Percentiles rank a stretch among this genome's conserved stretches.
Conservation (phyloP, 2,113 vertebrate genomes). For the Sinocyclocheilus anshuiensis region DNA sequence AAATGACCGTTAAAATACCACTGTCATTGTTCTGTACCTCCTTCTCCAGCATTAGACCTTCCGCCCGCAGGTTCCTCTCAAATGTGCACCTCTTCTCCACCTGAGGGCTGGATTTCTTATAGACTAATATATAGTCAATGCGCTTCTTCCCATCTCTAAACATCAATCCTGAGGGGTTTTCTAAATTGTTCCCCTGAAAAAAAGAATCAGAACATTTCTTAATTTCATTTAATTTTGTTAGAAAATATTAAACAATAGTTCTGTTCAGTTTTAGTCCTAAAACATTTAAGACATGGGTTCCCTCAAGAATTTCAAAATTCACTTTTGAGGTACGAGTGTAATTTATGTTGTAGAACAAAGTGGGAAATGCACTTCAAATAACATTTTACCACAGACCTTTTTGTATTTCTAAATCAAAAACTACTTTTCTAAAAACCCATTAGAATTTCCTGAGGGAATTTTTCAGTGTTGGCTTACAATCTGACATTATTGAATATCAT, state of each 20-base stretch:
- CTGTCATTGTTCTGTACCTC: slow-evolving; percentile 76
- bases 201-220: too few relatives aligned
- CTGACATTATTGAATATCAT: neutral
- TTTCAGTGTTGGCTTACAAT: neutral
- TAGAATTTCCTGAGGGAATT: neutral
- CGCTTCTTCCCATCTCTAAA: slow-evolving; percentile 97
- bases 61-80: slow-evolving; percentile 94
- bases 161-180: slow-evolving; percentile 83
- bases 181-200: slow-evolving; percentile 74
- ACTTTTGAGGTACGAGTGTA: neutral
- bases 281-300: neutral
- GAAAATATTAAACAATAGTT: neutral
- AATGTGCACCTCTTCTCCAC: slow-evolving; percentile 96
- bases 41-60: slow-evolving; percentile 95
- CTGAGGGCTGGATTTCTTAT: slow-evolving; percentile 93
- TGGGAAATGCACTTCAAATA: too few relatives aligned
- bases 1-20: neutral
- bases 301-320: neutral
- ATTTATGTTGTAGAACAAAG: neutral
- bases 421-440: too few relatives aligned
- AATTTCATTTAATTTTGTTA: neutral
- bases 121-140: slow-evolving; percentile 97
- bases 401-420: too few relatives aligned
- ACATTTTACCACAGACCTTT: too few relatives aligned
- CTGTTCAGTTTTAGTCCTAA: neutral